These are phyloP conservation scores for Vulpes vulpes DNA, from an alignment of 2,113 vertebrate species.

Conservation along the genomic window DNA sequence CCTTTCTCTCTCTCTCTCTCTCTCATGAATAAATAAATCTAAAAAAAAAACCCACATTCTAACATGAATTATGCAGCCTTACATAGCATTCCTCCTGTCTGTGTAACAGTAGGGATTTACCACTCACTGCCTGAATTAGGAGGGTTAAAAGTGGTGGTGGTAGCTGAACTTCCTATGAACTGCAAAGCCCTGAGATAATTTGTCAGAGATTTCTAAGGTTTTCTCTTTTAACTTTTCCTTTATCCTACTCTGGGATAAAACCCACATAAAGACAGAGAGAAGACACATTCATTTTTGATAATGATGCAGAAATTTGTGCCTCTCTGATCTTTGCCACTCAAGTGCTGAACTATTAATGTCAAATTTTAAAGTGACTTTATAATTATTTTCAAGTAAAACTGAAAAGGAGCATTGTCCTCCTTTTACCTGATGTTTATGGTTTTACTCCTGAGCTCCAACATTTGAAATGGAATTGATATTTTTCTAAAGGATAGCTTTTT, in stretches of 20 bases:
- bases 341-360: not conserved
- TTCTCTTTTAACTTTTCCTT: constrained; percentile 53
- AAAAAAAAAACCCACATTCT: not conserved
- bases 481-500: constrained; percentile 41
- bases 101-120: constrained; percentile 14
- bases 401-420: not conserved
- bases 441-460: not conserved
- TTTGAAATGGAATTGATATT: constrained; percentile 42
- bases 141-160: not conserved
- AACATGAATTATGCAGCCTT: constrained; percentile 16
- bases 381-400: constrained; percentile 12
- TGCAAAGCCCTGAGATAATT: not conserved
- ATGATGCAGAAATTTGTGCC: not conserved
- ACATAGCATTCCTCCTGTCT: not conserved
- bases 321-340: not conserved
- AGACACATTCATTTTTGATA: constrained; percentile 4
- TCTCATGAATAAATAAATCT: no score
- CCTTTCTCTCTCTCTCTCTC: no score
- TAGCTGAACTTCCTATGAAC: constrained; percentile 50
- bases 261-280: not conserved
- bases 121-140: constrained; percentile 31
- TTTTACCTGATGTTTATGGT: constrained; percentile 11
- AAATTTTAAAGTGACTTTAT: constrained; percentile 46
- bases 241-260: constrained; percentile 28
- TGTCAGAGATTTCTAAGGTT: constrained; percentile 30